phyloP scores from a whole-genome alignment of 2,113 vertebrate genomes.

The Noctilio leporinus region DNA sequence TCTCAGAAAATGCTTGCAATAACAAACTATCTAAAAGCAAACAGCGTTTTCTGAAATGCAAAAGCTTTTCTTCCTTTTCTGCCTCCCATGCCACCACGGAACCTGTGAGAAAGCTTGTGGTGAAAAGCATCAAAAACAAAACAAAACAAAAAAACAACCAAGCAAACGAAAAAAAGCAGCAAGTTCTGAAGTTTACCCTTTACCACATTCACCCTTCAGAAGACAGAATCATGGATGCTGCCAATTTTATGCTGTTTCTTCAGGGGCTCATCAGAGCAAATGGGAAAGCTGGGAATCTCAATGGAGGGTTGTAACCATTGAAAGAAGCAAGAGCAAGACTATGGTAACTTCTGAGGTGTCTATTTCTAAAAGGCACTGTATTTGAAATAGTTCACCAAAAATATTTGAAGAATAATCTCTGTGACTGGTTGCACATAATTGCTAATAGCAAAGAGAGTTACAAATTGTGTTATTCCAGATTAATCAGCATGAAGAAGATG shows the following conservation, averaged over 20 bases:
- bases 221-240: slow-evolving; percentile 97
- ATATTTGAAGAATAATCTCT: slow-evolving; percentile 93
- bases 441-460: slow-evolving; percentile 96
- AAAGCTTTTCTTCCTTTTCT: not conserved
- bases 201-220: slow-evolving; percentile 96
- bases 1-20: not conserved
- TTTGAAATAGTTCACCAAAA: slow-evolving; percentile 85
- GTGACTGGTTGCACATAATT: slow-evolving; percentile 90
- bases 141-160: too few relatives aligned
- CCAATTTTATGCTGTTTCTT: slow-evolving; percentile 96
- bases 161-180: slow-evolving; percentile 90
- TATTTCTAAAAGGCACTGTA: not conserved
- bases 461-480: slow-evolving; percentile 94
- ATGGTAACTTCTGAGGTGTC: not conserved
- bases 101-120: slow-evolving; percentile 83
- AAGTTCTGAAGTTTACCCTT: slow-evolving; percentile 92
- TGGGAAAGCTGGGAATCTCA: slow-evolving; percentile 91
- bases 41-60: not conserved
- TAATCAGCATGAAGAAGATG: slow-evolving; percentile 92
- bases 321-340: not conserved
- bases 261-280: slow-evolving; percentile 96
- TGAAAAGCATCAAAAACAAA: too few relatives aligned
- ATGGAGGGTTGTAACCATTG: slow-evolving; percentile 71
- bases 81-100: not conserved
- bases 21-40: not conserved